phyloP scores from a whole-genome alignment of 2,113 vertebrate genomes.

The Asarcornis scutulata region DNA sequence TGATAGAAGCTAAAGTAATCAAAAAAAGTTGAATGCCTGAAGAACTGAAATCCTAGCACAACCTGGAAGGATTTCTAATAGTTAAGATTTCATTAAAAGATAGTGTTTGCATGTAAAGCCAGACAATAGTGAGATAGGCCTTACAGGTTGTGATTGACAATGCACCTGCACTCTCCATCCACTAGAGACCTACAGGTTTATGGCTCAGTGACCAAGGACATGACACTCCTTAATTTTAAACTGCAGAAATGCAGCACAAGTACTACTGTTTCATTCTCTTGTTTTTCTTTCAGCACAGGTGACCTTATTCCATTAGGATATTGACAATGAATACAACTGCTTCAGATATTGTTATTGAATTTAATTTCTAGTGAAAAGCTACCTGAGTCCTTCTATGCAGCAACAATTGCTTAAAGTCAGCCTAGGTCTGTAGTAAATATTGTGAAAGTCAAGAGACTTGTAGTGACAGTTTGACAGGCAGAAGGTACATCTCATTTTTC shows the following conservation, averaged over 20 bases:
- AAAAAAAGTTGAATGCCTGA: conserved; percentile 68
- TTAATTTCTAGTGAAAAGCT: neutral
- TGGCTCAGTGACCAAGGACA: conserved; percentile 21
- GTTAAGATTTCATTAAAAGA: conserved; percentile 90
- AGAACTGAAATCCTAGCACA: conserved; percentile 65
- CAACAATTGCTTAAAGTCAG: neutral
- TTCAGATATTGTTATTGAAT: neutral
- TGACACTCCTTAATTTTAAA: neutral
- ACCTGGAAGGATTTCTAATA: conserved; percentile 77
- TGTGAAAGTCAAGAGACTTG: neutral
- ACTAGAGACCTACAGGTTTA: neutral
- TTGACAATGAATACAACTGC: neutral
- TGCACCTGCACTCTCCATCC: neutral
- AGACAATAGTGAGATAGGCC: conserved; percentile 43
- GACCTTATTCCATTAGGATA: conserved; percentile 13
- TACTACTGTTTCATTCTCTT: neutral
- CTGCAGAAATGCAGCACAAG: neutral
- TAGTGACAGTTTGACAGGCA: neutral
- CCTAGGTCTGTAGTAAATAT: neutral
- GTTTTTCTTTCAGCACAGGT: neutral
- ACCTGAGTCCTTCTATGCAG: neutral
- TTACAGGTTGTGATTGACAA: conserved; percentile 16
- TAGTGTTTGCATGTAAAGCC: conserved; percentile 69
- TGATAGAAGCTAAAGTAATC: conserved; percentile 69
- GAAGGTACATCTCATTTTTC: neutral